phyloP scores from a whole-genome alignment of 2,888 invertebrate species.

The Ornithoptera alexandrae region DNA sequence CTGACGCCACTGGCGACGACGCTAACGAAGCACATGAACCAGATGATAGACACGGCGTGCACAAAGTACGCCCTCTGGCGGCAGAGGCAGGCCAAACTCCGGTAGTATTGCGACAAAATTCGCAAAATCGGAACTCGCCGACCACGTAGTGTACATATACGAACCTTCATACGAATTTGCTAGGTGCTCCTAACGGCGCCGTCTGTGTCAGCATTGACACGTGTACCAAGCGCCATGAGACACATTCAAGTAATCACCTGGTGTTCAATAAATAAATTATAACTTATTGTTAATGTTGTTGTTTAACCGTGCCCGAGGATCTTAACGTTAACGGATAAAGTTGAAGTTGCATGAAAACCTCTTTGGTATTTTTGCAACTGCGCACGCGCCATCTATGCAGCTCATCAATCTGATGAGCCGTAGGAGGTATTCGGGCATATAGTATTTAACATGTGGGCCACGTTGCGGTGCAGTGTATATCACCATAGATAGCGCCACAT shows the following conservation, averaged over 20 bases:
- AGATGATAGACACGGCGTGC: conserved; percentile 91
- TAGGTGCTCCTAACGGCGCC: background rate
- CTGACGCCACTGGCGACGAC: conserved; percentile 89
- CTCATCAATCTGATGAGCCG: background rate
- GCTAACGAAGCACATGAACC: conserved; percentile 91
- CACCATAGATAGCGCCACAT: no score
- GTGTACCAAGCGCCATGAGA: background rate
- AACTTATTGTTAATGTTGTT: conserved; percentile 3
- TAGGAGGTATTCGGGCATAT: background rate
- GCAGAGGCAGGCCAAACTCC: conserved; percentile 81
- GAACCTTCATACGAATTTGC: conserved; percentile 16
- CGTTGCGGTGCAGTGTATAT: no score
- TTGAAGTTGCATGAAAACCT: background rate
- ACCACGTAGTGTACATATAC: conserved; percentile 21
- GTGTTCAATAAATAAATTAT: conserved; percentile 3
- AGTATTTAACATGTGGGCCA: background rate
- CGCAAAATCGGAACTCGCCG: conserved; percentile 10
- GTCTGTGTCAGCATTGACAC: background rate
- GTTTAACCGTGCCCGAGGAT: no score
- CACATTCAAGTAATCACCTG: background rate
- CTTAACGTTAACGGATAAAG: background rate
- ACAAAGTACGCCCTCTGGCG: conserved; percentile 94
- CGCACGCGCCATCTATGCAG: background rate
- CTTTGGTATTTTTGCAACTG: background rate
- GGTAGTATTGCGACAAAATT: conserved; percentile 56